Evolutionary conservation across 2,888 invertebrate species (phyloP).

Genomic region (Hartigia nigra): DNA sequence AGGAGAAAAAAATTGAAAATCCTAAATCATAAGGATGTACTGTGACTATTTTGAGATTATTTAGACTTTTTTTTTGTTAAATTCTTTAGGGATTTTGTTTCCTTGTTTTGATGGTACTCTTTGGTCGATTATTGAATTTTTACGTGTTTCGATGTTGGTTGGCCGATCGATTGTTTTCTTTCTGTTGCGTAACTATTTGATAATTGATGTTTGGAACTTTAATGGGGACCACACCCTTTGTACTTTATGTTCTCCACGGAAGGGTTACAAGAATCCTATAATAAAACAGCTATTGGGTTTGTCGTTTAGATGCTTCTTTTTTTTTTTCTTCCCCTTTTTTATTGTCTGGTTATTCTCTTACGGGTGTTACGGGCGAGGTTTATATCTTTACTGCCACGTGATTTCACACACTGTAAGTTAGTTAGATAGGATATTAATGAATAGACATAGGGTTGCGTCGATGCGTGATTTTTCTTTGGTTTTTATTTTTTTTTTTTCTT

Average conservation of each 20-base stretch:
- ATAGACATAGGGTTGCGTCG: slow-evolving; percentile 5
- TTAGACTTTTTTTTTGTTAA: neutral
- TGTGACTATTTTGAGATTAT: neutral
- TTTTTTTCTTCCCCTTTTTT: neutral
- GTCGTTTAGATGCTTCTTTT: neutral
- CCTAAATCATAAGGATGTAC: slow-evolving; percentile 37
- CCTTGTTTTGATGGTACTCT: no score
- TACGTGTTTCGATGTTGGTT: neutral
- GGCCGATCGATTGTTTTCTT: neutral
- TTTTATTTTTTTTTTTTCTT: no score
- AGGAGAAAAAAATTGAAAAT: slow-evolving; percentile 58
- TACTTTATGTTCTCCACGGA: no score
- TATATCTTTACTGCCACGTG: neutral
- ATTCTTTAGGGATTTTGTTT: neutral
- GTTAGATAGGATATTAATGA: no score
- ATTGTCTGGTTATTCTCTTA: neutral
- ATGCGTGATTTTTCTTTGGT: neutral
- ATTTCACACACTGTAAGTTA: neutral
- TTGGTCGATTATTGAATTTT: neutral
- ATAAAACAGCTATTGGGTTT: neutral
- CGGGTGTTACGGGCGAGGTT: neutral
- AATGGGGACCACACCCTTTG: slow-evolving; percentile 26
- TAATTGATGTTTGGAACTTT: slow-evolving; percentile 35
- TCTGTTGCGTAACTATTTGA: neutral
- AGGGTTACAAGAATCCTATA: neutral